phyloP scores from a whole-genome alignment of 64 coral and sea anemone genomes.

The Pocillopora damicornis region DNA sequence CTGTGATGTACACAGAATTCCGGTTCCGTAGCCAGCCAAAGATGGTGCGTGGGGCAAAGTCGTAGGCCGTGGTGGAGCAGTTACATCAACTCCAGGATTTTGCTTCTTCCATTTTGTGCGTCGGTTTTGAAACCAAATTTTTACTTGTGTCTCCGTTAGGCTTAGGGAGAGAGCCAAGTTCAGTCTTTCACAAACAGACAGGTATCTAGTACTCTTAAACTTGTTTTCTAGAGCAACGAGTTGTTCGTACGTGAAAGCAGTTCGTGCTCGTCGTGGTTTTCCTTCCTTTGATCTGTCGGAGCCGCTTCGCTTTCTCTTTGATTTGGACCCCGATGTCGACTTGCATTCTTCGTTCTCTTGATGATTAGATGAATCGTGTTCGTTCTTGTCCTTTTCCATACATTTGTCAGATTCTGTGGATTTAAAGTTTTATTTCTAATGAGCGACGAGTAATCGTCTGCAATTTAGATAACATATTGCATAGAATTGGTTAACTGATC shows the following conservation, averaged over 20 bases:
- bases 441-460: constrained; percentile 3
- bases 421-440: constrained; percentile 29
- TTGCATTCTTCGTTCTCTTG: constrained; percentile 32
- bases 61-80: constrained; percentile 81
- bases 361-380: constrained; percentile 33
- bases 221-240: constrained; percentile 99
- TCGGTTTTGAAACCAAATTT: constrained; percentile 99
- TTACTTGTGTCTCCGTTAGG: constrained; percentile 96
- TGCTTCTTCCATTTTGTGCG: constrained; percentile 99
- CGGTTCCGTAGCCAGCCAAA: constrained; percentile 65
- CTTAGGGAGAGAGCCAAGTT: constrained; percentile 95
- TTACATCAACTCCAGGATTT: constrained; percentile 95
- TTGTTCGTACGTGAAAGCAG: constrained; percentile 99
- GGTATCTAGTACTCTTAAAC: constrained; percentile 97
- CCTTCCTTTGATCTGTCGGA: constrained; percentile 88
- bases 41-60: constrained; percentile 62
- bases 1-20: constrained; percentile 80
- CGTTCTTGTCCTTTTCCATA: constrained; percentile 39
- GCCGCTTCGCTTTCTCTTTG: constrained; percentile 86
- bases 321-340: constrained; percentile 32
- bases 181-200: constrained; percentile 97
- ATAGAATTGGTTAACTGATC: constrained; percentile 34
- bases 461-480: constrained; percentile 24
- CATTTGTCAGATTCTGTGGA: constrained; percentile 29
- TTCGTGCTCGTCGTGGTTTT: constrained; percentile 90